Evolutionary conservation across 2,113 vertebrate species (phyloP).

Genomic region (Dasypus novemcinctus): DNA sequence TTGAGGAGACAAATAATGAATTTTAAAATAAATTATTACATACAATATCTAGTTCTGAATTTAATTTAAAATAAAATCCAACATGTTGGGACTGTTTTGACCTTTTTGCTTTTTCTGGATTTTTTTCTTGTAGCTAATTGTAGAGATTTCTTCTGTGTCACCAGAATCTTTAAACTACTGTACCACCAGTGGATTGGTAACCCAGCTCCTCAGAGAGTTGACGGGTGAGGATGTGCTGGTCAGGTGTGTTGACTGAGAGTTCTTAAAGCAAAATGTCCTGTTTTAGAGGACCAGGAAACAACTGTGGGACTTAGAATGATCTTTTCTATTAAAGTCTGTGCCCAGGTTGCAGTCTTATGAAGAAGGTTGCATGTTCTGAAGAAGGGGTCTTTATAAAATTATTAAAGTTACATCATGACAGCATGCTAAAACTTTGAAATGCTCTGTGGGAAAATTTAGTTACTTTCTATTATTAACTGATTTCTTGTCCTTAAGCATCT

Average conservation of each 20-base stretch:
- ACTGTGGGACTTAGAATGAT: background rate
- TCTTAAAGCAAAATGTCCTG: background rate
- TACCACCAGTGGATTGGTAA: conserved; percentile 87
- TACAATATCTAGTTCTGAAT: background rate
- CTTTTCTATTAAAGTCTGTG: background rate
- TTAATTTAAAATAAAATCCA: conserved; percentile 35
- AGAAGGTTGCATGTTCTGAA: background rate
- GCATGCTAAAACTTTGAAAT: background rate
- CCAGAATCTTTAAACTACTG: conserved; percentile 92
- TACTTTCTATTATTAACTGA: background rate
- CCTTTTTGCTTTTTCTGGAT: background rate
- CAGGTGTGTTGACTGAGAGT: conserved; percentile 84
- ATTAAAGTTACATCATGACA: background rate
- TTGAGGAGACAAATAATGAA: background rate
- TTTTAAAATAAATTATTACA: conserved; percentile 34
- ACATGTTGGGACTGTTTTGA: background rate
- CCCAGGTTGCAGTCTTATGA: background rate
- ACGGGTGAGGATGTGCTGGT: conserved; percentile 94
- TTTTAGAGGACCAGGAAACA: background rate
- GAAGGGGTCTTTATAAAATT: background rate
- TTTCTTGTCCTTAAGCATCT: background rate
- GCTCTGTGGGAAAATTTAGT: background rate
- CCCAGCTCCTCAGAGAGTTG: conserved; percentile 91
- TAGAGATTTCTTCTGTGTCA: conserved; percentile 90
- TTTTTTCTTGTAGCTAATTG: conserved; percentile 86